These are phyloP conservation scores for Xiphophorus hellerii DNA, from an alignment of 2,113 vertebrate species.

Conservation along the genomic window DNA sequence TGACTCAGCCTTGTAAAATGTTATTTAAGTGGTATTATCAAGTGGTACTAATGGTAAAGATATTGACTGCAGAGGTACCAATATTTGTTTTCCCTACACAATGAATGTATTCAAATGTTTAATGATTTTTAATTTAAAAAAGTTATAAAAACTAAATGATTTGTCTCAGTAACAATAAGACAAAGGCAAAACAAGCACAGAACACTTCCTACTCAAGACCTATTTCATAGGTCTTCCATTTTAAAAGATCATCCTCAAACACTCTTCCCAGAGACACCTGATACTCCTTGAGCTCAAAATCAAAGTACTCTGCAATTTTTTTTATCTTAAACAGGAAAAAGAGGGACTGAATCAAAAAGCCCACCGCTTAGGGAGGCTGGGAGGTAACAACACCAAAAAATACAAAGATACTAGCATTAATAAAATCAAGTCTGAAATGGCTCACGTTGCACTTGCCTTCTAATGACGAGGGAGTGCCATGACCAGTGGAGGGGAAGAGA, in stretches of 20 bases:
- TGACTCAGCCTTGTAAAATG: too few relatives aligned
- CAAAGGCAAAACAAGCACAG: too few relatives aligned
- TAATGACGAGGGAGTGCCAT: constrained; percentile 89
- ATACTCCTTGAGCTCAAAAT: constrained; percentile 80
- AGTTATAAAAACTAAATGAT: too few relatives aligned
- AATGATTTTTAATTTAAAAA: too few relatives aligned
- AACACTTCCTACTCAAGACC: too few relatives aligned
- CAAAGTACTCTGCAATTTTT: constrained; percentile 74
- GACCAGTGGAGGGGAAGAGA: constrained; percentile 90
- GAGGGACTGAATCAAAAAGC: constrained; percentile 59
- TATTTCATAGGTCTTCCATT: constrained; percentile 69
- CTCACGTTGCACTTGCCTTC: constrained; percentile 85
- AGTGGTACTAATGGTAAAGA: too few relatives aligned
- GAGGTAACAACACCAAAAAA: constrained; percentile 69
- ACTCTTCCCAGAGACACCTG: constrained; percentile 80
- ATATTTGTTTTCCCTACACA: too few relatives aligned
- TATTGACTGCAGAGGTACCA: too few relatives aligned
- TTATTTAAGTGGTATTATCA: too few relatives aligned
- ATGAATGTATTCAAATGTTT: too few relatives aligned
- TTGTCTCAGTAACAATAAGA: too few relatives aligned
- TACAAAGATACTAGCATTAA: constrained; percentile 94
- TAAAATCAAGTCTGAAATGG: constrained; percentile 92
- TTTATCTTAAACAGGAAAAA: constrained; percentile 77
- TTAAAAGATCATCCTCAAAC: constrained; percentile 75
- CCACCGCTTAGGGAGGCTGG: constrained; percentile 85